Evolutionary conservation across 2,888 invertebrate genomes (phyloP).

Genomic region (Protonemura montana): DNA sequence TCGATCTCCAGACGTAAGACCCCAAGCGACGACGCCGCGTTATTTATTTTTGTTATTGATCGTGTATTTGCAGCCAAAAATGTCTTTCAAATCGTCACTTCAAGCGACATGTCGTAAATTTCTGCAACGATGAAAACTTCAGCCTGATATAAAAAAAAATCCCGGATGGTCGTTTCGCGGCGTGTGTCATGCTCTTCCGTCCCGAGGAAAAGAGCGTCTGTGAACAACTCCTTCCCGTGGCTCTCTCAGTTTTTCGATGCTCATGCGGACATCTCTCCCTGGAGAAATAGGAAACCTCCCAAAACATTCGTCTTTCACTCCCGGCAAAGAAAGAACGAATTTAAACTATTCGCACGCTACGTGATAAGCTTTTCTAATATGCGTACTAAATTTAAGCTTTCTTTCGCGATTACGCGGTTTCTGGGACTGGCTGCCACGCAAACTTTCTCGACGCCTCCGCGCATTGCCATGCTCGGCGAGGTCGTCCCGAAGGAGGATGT

Average conservation of each 20-base stretch:
- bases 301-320: not conserved
- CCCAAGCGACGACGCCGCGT: not conserved
- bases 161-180: not conserved
- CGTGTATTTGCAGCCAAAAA: not conserved
- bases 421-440: not conserved
- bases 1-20: not conserved
- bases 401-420: not conserved
- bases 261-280: not conserved
- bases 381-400: not conserved
- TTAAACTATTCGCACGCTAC: not conserved
- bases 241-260: not conserved
- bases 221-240: not conserved
- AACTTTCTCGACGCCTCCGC: not conserved
- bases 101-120: not conserved
- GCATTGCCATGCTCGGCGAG: no score
- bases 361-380: not conserved
- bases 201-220: not conserved
- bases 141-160: not conserved
- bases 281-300: not conserved
- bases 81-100: not conserved
- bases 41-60: not conserved
- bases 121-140: not conserved
- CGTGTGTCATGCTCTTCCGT: not conserved
- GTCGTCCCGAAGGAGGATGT: not conserved
- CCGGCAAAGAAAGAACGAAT: not conserved